A percentile compares a stretch with the other conserved stretches of the same genome.
These are phyloP conservation scores for Poeciliopsis occidentalis DNA, from an alignment of 2,113 vertebrate genomes.

Conservation along the genomic window DNA sequence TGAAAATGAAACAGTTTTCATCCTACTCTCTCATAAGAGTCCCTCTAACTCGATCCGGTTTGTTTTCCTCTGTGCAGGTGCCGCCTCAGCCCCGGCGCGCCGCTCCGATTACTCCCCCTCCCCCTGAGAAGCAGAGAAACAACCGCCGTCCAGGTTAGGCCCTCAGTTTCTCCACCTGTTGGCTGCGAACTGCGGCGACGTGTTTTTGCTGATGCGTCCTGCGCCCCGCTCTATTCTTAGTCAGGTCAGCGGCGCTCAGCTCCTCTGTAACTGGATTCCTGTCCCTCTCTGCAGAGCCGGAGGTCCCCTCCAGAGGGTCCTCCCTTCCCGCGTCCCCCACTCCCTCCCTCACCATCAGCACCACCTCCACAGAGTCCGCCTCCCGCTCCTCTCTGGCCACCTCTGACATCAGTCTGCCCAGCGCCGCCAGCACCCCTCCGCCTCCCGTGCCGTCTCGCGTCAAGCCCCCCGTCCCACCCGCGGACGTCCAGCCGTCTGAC, in stretches of 20 bases:
- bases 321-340: constrained; percentile 73
- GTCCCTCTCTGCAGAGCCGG: constrained; percentile 65
- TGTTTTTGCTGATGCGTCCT: constrained; percentile 39
- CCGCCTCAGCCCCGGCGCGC: constrained; percentile 86
- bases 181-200: neutral
- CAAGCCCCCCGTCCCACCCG: constrained; percentile 60
- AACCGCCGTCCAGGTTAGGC: constrained; percentile 70
- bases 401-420: constrained; percentile 85
- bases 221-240: constrained; percentile 69
- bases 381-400: constrained; percentile 74
- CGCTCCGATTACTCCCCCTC: constrained; percentile 88
- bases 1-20: too few relatives aligned
- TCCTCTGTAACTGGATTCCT: constrained; percentile 58
- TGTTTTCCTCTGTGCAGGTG: constrained; percentile 77
- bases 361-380: constrained; percentile 87
- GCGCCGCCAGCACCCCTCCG: constrained; percentile 88
- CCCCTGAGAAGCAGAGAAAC: constrained; percentile 88
- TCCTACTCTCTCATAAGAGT: too few relatives aligned
- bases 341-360: constrained; percentile 84
- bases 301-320: constrained; percentile 69
- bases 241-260: constrained; percentile 28
- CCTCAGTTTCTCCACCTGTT: neutral
- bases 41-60: neutral
- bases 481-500: constrained; percentile 26
- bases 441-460: constrained; percentile 91